These are phyloP conservation scores for Halcyon smyrnensis DNA, from an alignment of 2,797 vertebrate species.

Conservation along the genomic window DNA sequence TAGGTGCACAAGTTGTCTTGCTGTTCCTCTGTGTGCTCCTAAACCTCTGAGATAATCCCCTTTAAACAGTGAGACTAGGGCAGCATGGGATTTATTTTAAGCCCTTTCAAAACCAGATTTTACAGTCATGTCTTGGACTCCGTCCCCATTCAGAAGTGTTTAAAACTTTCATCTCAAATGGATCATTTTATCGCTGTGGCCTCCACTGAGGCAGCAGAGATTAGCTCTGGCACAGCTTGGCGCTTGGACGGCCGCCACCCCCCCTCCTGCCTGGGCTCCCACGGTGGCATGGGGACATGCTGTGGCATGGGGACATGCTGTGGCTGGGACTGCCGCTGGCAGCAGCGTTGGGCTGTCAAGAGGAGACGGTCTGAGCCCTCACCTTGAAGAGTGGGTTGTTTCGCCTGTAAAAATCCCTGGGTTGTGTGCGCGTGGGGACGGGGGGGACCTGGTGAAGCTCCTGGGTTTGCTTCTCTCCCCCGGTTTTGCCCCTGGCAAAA, in stretches of 20 bases:
- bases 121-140: slow-evolving; percentile 16
- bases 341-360: neutral
- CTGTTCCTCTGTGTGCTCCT: neutral
- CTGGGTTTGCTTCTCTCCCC: neutral
- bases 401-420: neutral
- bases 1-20: neutral
- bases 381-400: accelerated
- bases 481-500: neutral
- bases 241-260: accelerated
- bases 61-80: slow-evolving; percentile 48
- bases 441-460: too few relatives aligned
- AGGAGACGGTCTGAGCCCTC: neutral
- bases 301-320: accelerated
- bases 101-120: slow-evolving; percentile 42
- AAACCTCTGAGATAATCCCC: slow-evolving; percentile 55
- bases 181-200: neutral
- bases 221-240: neutral
- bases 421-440: neutral
- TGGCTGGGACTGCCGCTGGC: neutral
- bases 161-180: neutral
- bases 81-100: slow-evolving; percentile 56
- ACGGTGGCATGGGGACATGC: accelerated
- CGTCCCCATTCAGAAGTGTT: slow-evolving; percentile 2
- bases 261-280: neutral
- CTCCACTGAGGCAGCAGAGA: neutral